Base-by-base conservation (phyloP, 2,888 invertebrate genomes). In the Syrphus vitripennis region DNA sequence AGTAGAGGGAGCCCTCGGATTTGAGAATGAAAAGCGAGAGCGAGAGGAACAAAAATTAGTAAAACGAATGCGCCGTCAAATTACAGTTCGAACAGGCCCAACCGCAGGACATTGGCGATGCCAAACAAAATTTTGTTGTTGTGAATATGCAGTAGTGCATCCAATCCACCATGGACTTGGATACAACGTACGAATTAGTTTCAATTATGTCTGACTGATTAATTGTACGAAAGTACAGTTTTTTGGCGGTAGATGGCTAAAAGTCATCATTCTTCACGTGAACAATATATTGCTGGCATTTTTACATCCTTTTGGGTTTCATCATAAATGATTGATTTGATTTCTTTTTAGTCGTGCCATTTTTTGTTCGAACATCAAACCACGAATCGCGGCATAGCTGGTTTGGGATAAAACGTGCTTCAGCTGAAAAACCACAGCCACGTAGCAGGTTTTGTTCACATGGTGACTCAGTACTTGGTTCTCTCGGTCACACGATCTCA, bases 171-270 rank as follows among this genome's bases (percentile, higher is more conserved):
- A 21, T 21, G 26, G 69, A 34, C 55, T n/a, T 34, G 12, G 10
- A 71, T 57, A 59, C 76, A 84, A 84, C 67, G 76, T 69, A 80
- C 76, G 84, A 84, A 84, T 84, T 84, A 84, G 84, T 72, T 84
- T 84, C 84, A 84, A 80, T 84, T 84, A 84, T 84, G 69, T 72
- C 53, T 40, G 80, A 76, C 71, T 84, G 84, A 84, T 84, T 80
- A 84, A 84, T 84, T 83, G 67, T 84, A 71, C 80, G 61, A 34
- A 63, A 65, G 48, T 42, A 31, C 57, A 55, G 34, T 50, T 69
- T 69, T n/a, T 75, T 69, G 74, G 69, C 70, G 53, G 37, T 12
- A 29, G 4, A 12, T 21, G 48, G 61, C 29, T 9, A 26, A 34
- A n/a, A 42, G n/a, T n/a, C n/a, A n/a, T 42, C 29, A 63, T 26